phyloP scores from a whole-genome alignment of 2,113 vertebrate genomes.

The Gobio gobio region DNA sequence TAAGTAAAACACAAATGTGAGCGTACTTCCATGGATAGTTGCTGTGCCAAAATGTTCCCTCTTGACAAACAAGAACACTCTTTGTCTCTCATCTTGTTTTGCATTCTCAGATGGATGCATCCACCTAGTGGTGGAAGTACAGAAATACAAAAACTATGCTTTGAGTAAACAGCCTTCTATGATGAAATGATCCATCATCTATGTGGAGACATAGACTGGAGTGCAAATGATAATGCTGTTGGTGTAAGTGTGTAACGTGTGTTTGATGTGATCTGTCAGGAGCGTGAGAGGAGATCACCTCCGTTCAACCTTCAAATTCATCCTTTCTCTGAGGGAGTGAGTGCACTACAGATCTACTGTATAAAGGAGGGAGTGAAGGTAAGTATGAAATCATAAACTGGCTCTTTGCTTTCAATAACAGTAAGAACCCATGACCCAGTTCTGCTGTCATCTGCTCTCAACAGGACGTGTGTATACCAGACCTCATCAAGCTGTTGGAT shows the following conservation, averaged over 20 bases:
- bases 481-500: slow-evolving; percentile 97
- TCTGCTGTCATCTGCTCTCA: slow-evolving; percentile 8
- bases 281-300: slow-evolving; percentile 93
- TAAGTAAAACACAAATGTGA: not conserved
- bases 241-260: not conserved
- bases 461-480: slow-evolving; percentile 97
- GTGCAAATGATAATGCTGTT: not conserved
- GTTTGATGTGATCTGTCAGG: slow-evolving; percentile 72
- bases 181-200: not conserved
- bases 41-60: not conserved
- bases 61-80: not conserved
- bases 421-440: not conserved
- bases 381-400: slow-evolving; percentile 36
- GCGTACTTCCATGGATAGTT: not conserved
- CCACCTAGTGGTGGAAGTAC: not conserved
- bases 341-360: slow-evolving; percentile 98
- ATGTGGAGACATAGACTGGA: not conserved
- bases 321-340: slow-evolving; percentile 96
- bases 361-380: slow-evolving; percentile 99
- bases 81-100: not conserved
- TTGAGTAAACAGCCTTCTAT: not conserved
- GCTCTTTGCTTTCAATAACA: not conserved
- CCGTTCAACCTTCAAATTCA: slow-evolving; percentile 97
- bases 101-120: not conserved
- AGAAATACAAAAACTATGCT: not conserved